Evolutionary conservation across 2,113 vertebrate genomes (phyloP).

Genomic region (Pogona vitticeps): DNA sequence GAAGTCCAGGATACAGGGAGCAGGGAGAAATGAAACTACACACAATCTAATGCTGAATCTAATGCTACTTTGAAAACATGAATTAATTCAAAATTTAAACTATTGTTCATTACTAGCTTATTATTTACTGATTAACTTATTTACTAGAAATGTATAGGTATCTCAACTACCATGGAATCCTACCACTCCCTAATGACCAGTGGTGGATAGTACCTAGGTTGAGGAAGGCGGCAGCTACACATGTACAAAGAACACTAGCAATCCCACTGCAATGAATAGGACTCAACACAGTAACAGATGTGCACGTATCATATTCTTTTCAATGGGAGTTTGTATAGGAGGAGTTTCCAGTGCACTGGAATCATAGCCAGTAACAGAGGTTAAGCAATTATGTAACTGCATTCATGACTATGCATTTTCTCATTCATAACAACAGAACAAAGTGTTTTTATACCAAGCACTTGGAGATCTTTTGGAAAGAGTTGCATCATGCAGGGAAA

Average conservation of each 20-base stretch:
- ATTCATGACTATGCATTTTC: slow-evolving; percentile 6
- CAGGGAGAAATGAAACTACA: neutral
- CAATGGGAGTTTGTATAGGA: neutral
- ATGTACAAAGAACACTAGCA: neutral
- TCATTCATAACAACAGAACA: neutral
- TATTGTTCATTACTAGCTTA: neutral
- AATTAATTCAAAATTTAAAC: neutral
- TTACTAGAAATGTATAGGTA: neutral
- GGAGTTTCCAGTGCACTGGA: neutral
- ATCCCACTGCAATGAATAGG: neutral
- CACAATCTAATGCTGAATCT: too few species aligned
- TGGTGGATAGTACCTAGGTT: too few species aligned
- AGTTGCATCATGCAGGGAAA: slow-evolving; percentile 43
- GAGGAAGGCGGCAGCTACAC: neutral
- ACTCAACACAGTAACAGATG: too few species aligned
- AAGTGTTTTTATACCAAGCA: slow-evolving; percentile 25
- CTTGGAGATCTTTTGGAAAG: slow-evolving; percentile 46
- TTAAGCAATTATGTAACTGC: neutral
- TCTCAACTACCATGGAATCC: neutral
- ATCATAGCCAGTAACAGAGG: neutral
- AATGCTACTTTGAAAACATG: neutral
- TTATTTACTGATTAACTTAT: too few species aligned
- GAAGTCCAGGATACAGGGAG: neutral
- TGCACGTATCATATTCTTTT: neutral
- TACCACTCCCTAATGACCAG: neutral